Conservation (phyloP, 2,797 vertebrate species). For the Cephalopachus bancanus region DNA sequence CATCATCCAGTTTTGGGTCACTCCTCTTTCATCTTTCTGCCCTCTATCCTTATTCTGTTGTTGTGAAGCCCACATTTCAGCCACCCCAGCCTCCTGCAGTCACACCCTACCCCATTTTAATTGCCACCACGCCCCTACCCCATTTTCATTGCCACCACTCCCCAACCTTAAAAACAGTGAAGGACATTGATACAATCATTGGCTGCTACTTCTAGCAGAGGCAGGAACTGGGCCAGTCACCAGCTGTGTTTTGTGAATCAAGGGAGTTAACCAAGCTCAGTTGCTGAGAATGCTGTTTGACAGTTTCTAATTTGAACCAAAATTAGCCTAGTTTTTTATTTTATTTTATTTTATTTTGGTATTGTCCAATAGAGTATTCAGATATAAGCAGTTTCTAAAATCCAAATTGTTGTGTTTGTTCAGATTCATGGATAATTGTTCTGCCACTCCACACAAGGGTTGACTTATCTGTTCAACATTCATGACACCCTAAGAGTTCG, state of each 20-base stretch:
- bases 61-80: too few species aligned
- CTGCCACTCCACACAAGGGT: background rate
- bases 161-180: background rate
- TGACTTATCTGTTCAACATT: background rate
- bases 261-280: background rate
- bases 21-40: background rate
- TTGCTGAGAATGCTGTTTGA: background rate
- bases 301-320: slow-evolving; percentile 17
- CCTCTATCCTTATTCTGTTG: background rate
- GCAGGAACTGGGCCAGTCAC: fast-evolving
- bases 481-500: background rate
- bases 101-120: background rate
- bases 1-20: background rate
- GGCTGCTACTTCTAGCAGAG: background rate
- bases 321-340: background rate
- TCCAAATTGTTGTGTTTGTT: slow-evolving; percentile 11
- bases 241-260: background rate
- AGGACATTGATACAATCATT: fast-evolving
- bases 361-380: slow-evolving; percentile 55
- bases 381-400: slow-evolving; percentile 65
- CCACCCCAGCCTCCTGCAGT: background rate
- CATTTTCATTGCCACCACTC: fast-evolving
- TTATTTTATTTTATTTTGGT: background rate
- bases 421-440: background rate
- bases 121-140: background rate